Conservation (phyloP, 1,140 invertebrate genomes). For the Centruroides vittatus region DNA sequence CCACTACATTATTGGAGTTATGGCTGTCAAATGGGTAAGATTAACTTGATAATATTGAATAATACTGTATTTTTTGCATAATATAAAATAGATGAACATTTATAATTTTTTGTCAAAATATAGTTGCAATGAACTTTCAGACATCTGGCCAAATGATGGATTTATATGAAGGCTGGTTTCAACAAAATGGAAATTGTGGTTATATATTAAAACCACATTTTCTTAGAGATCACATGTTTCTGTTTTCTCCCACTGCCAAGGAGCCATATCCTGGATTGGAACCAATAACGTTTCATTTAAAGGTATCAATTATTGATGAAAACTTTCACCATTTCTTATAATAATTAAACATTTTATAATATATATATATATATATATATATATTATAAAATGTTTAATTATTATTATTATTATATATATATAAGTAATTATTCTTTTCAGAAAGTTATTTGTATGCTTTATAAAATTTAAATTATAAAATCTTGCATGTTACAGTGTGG, state of each 20-base stretch:
- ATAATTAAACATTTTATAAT: no score
- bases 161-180: slow-evolving; percentile 42
- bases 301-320: slow-evolving; percentile 25
- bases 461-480: no score
- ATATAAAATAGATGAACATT: neutral
- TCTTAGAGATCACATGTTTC: slow-evolving; percentile 34
- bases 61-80: neutral
- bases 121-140: slow-evolving; percentile 42
- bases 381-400: no score
- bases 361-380: no score
- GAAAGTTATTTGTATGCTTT: no score
- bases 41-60: neutral
- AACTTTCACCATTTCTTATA: slow-evolving; percentile 1
- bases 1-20: slow-evolving; percentile 43
- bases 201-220: slow-evolving; percentile 46
- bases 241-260: slow-evolving; percentile 35
- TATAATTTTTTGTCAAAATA: slow-evolving; percentile 2
- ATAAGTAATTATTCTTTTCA: no score
- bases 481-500: no score
- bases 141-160: slow-evolving; percentile 40
- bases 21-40: slow-evolving; percentile 40
- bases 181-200: slow-evolving; percentile 48
- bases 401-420: no score
- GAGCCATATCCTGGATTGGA: slow-evolving; percentile 38
- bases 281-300: slow-evolving; percentile 39